Percentiles rank a stretch among this genome's conserved stretches.
Conservation (phyloP, 2,888 invertebrate species). For the Leptinotarsa peninsularis region DNA sequence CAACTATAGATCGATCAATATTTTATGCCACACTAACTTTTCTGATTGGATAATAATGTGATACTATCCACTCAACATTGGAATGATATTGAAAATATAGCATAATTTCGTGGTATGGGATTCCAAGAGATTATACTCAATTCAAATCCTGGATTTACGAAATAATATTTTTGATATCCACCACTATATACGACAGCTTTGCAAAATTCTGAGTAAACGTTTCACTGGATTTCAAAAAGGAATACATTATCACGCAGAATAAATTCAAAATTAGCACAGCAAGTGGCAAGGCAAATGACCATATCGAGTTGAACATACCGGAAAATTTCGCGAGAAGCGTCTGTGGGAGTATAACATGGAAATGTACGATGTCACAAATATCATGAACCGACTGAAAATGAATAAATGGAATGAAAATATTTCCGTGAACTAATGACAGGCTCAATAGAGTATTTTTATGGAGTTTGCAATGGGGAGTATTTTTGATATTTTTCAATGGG, state of each 20-base stretch:
- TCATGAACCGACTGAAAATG: background rate
- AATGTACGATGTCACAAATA: slow-evolving; percentile 10
- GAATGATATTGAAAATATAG: too few relatives aligned
- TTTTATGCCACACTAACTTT: too few relatives aligned
- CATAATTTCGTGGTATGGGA: too few relatives aligned
- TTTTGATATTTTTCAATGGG: too few relatives aligned
- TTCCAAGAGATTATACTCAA: too few relatives aligned
- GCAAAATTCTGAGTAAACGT: background rate
- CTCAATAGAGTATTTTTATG: too few relatives aligned
- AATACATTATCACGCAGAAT: background rate
- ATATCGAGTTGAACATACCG: background rate
- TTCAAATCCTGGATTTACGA: background rate
- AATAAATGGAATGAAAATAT: background rate
- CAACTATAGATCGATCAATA: too few relatives aligned
- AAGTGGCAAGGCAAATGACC: slow-evolving; percentile 8
- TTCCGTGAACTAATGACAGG: background rate
- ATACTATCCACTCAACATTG: too few relatives aligned
- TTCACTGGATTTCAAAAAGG: background rate
- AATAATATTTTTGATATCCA: background rate
- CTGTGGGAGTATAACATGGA: slow-evolving; percentile 2
- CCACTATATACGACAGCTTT: background rate
- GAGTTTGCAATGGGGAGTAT: too few relatives aligned
- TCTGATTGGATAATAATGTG: too few relatives aligned
- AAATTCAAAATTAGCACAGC: slow-evolving; percentile 2
- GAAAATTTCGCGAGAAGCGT: slow-evolving; percentile 4